Conservation (phyloP, 2,888 invertebrate genomes). For the Drosophila hamatofila region DNA sequence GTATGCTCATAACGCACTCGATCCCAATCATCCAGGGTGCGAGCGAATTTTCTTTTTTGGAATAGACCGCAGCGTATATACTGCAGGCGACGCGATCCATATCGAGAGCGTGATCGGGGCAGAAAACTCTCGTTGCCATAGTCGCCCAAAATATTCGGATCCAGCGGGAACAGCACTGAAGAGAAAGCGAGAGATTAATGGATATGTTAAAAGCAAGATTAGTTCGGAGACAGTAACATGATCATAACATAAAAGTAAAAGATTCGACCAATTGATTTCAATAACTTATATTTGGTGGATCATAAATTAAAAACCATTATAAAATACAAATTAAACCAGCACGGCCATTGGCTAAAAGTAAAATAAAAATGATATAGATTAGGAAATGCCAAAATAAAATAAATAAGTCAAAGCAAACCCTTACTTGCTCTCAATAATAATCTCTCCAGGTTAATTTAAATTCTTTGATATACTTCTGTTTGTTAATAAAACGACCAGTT, state of each 20-base stretch:
- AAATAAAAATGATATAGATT: neutral
- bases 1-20: constrained; percentile 60
- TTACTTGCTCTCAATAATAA: neutral
- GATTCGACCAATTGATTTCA: neutral
- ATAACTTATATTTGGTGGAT: constrained; percentile 10
- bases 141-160: constrained; percentile 44
- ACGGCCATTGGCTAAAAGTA: constrained; percentile 8
- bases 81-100: constrained; percentile 15
- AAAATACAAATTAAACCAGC: neutral
- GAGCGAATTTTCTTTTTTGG: neutral
- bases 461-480: neutral
- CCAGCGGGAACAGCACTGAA: constrained; percentile 42
- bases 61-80: constrained; percentile 33
- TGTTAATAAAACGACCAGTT: constrained; percentile 5
- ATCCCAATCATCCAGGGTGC: constrained; percentile 70
- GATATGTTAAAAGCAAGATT: no score
- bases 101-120: constrained; percentile 28
- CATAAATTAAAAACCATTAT: neutral
- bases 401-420: neutral
- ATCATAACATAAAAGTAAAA: neutral
- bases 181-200: neutral
- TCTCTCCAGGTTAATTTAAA: neutral
- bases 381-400: neutral
- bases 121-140: constrained; percentile 68
- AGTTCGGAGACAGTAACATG: neutral